Conservation (phyloP, 1,140 invertebrate species). For the Heliothis virescens region DNA sequence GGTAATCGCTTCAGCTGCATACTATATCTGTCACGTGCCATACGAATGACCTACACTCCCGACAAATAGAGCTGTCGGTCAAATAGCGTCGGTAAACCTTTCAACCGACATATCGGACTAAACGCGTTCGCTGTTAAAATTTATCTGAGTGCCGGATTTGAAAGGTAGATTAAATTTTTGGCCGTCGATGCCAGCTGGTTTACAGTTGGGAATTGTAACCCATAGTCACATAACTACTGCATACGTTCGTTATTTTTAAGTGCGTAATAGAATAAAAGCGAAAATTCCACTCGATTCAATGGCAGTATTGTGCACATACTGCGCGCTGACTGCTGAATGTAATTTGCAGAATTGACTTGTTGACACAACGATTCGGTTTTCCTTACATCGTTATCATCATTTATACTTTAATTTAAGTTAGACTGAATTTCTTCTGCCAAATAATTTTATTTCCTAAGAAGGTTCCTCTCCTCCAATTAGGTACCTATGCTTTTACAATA, state of each 20-base stretch:
- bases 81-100: conserved; percentile 49
- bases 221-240: conserved; percentile 18
- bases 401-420: too few species aligned
- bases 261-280: conserved; percentile 35
- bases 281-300: conserved; percentile 30
- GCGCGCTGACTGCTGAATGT: neutral
- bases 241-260: conserved; percentile 22
- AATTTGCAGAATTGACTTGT: neutral
- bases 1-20: conserved; percentile 29
- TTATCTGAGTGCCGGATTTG: conserved; percentile 40
- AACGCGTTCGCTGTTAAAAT: conserved; percentile 43
- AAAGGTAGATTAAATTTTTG: conserved; percentile 46
- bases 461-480: too few species aligned
- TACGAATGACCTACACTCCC: conserved; percentile 45
- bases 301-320: neutral
- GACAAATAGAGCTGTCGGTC: conserved; percentile 54
- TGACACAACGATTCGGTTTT: neutral
- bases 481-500: too few species aligned
- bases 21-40: conserved; percentile 48
- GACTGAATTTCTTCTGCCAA: too few species aligned
- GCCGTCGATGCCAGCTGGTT: conserved; percentile 10
- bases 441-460: too few species aligned
- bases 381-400: too few species aligned
- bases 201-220: conserved; percentile 21
- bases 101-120: conserved; percentile 44